These are phyloP conservation scores for Ophiodon elongatus DNA, from an alignment of 2,113 vertebrate genomes.

Conservation along the genomic window DNA sequence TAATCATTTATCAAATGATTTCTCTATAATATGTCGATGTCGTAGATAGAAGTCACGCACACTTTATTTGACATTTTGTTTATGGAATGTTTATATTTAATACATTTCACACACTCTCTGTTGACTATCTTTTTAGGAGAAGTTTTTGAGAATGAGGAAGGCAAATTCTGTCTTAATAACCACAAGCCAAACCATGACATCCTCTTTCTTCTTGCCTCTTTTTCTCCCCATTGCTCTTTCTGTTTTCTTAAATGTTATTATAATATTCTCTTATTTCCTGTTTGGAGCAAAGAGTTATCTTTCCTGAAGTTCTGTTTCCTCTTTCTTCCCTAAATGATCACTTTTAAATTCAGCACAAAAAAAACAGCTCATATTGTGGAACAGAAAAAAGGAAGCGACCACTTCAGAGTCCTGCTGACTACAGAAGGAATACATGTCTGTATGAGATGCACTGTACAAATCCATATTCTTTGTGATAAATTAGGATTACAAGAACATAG, in stretches of 20 bases:
- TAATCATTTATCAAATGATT: not conserved
- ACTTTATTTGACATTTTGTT: not conserved
- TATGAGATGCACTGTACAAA: not conserved
- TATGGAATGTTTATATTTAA: not conserved
- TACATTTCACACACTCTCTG: not conserved
- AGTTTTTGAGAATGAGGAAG: not conserved
- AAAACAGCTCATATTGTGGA: not conserved
- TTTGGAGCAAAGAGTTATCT: not conserved
- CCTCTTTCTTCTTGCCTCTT: not conserved
- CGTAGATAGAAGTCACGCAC: not conserved
- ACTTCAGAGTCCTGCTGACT: not conserved
- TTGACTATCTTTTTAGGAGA: not conserved
- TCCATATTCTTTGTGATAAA: not conserved
- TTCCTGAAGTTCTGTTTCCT: not conserved
- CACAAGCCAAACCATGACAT: not conserved
- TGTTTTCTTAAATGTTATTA: not conserved
- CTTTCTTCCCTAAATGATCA: not conserved
- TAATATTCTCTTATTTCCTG: not conserved
- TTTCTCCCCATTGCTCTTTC: not conserved
- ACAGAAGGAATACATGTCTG: not conserved
- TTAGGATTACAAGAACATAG: not conserved
- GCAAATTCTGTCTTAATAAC: not conserved
- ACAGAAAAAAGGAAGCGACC: not conserved
- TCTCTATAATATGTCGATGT: not conserved
- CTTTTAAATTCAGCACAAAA: not conserved